A percentile compares a stretch with the other conserved stretches of the same genome.
Evolutionary conservation across 2,888 invertebrate genomes (phyloP).

Genomic region (Subacronicta megacephala): DNA sequence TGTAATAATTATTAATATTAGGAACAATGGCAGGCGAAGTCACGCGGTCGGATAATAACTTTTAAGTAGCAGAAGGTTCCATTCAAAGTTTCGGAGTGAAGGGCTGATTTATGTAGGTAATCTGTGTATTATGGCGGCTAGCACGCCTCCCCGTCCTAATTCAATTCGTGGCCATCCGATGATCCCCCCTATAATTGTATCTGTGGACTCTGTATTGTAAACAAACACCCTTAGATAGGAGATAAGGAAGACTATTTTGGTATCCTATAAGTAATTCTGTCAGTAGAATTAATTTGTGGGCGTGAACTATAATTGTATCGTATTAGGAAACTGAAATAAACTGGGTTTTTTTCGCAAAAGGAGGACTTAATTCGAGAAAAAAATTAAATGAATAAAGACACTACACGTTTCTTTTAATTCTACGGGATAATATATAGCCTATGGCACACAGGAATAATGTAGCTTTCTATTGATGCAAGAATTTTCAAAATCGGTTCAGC

Average conservation of each 20-base stretch:
- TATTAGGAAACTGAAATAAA: too few species aligned
- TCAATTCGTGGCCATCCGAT: constrained; percentile 54
- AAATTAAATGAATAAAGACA: too few species aligned
- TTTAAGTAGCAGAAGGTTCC: constrained; percentile 51
- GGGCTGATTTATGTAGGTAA: constrained; percentile 70
- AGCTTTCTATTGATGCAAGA: too few species aligned
- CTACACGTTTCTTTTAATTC: too few species aligned
- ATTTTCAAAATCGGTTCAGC: too few species aligned
- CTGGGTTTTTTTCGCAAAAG: too few species aligned
- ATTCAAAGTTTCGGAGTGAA: constrained; percentile 61
- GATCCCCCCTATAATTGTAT: constrained; percentile 53
- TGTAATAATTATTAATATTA: constrained; percentile 37
- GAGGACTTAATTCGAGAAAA: too few species aligned
- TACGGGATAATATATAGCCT: too few species aligned
- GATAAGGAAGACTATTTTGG: constrained; percentile 29
- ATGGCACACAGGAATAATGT: too few species aligned
- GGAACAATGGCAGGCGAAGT: constrained; percentile 36
- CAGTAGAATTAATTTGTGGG: constrained; percentile 32
- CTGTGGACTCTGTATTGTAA: constrained; percentile 35
- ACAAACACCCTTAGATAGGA: constrained; percentile 35
- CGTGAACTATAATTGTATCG: constrained; percentile 9
- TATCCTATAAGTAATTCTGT: constrained; percentile 21
- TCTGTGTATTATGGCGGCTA: constrained; percentile 63
- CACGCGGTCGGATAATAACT: constrained; percentile 49
- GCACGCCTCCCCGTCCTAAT: constrained; percentile 57